These are phyloP conservation scores for Pipistrellus nathusii DNA, from an alignment of 2,797 vertebrate genomes.

Conservation along the genomic window DNA sequence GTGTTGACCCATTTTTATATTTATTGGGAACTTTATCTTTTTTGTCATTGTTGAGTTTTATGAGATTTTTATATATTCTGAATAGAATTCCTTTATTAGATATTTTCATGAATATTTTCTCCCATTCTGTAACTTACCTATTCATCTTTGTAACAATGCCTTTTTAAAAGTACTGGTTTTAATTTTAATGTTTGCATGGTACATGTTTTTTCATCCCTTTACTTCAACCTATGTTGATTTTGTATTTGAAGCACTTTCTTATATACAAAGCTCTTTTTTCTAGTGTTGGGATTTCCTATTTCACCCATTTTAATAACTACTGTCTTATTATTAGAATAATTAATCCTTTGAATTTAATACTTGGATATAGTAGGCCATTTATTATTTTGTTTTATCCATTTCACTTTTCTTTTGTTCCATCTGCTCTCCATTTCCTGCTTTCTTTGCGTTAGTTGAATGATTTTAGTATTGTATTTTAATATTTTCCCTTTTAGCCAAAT, in stretches of 20 bases:
- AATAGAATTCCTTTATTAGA: not conserved
- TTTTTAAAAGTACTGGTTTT: not conserved
- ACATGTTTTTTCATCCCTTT: not conserved
- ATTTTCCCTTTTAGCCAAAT: conserved; percentile 1
- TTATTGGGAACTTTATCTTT: conserved; percentile 14
- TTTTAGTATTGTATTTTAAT: conserved; percentile 25
- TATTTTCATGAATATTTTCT: not conserved
- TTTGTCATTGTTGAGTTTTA: not conserved
- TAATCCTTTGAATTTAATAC: not conserved
- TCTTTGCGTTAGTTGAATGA: not conserved
- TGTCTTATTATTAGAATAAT: not conserved
- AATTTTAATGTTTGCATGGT: conserved; percentile 7
- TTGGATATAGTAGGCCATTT: not conserved
- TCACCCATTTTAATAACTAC: not conserved
- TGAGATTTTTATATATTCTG: conserved; percentile 22
- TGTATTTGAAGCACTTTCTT: not conserved
- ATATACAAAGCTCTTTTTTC: not conserved
- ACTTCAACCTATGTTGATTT: conserved; percentile 50
- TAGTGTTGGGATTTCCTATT: not conserved
- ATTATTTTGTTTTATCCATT: not conserved
- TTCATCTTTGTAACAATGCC: not conserved
- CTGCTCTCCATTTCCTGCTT: conserved; percentile 10
- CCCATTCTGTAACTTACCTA: not conserved
- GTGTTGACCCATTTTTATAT: not conserved
- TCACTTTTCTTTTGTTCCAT: not conserved